These are phyloP conservation scores for Anisognathus igniventris DNA, from an alignment of 2,797 vertebrate species.

Conservation along the genomic window DNA sequence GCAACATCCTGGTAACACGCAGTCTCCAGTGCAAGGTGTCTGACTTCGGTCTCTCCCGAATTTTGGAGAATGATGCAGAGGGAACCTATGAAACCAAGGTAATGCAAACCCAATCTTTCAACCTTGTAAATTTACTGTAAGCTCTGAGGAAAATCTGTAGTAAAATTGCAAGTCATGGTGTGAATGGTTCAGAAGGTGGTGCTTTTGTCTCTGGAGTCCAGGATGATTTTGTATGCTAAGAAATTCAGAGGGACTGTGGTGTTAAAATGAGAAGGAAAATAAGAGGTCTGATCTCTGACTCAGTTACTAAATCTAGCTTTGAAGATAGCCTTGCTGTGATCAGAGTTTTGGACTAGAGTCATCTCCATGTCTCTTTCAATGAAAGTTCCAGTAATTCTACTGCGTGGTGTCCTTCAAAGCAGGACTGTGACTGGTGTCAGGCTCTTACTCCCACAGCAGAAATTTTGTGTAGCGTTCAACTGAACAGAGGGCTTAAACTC, in stretches of 20 bases:
- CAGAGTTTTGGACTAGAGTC: not conserved
- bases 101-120: not conserved
- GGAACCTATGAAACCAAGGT: conserved; percentile 80
- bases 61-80: conserved; percentile 87
- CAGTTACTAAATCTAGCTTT: not conserved
- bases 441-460: not conserved
- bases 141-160: not conserved
- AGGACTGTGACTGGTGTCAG: not conserved
- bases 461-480: not conserved
- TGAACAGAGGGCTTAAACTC: not conserved
- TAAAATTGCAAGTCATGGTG: not conserved
- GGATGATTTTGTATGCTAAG: not conserved
- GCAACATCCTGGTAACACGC: conserved; percentile 91
- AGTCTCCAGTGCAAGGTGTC: conserved; percentile 95
- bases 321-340: not conserved
- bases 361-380: not conserved
- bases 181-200: not conserved
- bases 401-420: not conserved
- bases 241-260: not conserved
- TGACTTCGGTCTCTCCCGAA: conserved; percentile 89
- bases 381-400: not conserved
- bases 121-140: not conserved
- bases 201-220: not conserved
- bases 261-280: not conserved
- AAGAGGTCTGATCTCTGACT: not conserved